Base-by-base conservation (phyloP, 1,140 invertebrate genomes). In the Pseudoatta argentina region DNA sequence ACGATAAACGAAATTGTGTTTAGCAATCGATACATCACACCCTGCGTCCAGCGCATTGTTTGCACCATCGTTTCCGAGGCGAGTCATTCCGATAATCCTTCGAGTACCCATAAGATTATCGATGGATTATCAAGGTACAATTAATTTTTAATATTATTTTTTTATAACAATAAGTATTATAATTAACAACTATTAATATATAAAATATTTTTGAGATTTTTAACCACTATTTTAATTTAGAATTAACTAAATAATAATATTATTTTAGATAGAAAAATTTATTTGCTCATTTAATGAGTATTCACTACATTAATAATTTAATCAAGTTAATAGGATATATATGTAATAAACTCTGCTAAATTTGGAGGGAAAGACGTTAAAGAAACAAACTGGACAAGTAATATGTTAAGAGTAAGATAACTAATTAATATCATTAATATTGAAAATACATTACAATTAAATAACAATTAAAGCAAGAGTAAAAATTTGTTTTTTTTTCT, bases 91-190 rank as follows among this genome's bases (percentile, higher is more conserved):
- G 89, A 93, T 0, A 91, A 91, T 67, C 93, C 92, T 0, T 91
- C 92, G 1, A 94, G 92, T 44, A 86, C 88, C 1, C 93, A 95
- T 2, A 95, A 95, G 86, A 94, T 95, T 59, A 93, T 95, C 39
- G 95, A 95, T 69, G 94, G 93, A 30, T 57, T 95, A 4, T 91
- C 92, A 0, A 95, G 94, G 95, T 95, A 93, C 64, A 10, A 8
- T 73, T 63, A 57, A 18, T 12, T 30, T 27, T 30, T 34, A 59
- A n/a, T n/a, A 18, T 8, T 10, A 8, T 57, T 44, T 7, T 30
- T 44, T 75, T 39, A 57, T 7, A 73, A 57, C 2, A 55, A 34
- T 10, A 14, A 57, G 3, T 72, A n/a, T n/a, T n/a, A n/a, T n/a
- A n/a, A n/a, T n/a, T n/a, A 2, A 66, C 30, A 48, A 24, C 18